A percentile compares a stretch with the other conserved stretches of the same genome.
Conservation (phyloP, 2,797 vertebrate genomes). For the Cheirogaleus major region DNA sequence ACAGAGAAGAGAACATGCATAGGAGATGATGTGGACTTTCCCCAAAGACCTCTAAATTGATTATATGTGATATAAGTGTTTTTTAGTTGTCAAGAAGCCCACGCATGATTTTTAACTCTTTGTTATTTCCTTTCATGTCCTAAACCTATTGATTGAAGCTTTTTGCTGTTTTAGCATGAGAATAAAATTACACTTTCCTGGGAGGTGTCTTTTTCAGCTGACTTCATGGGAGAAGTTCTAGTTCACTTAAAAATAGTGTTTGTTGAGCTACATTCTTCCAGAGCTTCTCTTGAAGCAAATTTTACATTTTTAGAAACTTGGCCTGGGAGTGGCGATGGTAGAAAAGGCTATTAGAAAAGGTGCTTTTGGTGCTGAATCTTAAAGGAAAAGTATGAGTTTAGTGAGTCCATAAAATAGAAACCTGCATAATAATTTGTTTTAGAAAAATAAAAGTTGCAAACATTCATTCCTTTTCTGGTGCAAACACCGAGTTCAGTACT, state of each 20-base stretch:
- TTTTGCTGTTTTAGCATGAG: slow-evolving; percentile 25
- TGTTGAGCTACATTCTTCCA: background rate
- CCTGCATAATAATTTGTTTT: background rate
- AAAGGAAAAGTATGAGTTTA: slow-evolving; percentile 26
- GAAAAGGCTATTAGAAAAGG: background rate
- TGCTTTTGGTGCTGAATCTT: background rate
- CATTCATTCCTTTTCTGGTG: background rate
- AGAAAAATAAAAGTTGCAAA: slow-evolving; percentile 3
- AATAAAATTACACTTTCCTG: background rate
- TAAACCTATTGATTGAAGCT: background rate
- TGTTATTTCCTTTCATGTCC: slow-evolving; percentile 6
- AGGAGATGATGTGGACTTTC: background rate
- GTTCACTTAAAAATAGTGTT: slow-evolving; percentile 1
- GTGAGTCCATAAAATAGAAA: background rate
- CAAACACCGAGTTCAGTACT: background rate
- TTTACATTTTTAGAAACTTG: slow-evolving; percentile 6
- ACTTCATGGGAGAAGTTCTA: slow-evolving; percentile 9
- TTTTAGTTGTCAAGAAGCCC: background rate
- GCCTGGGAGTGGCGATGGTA: background rate
- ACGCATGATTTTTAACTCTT: background rate
- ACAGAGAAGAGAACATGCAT: background rate
- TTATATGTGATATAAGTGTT: background rate
- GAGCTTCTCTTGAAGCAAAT: background rate
- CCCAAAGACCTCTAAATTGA: background rate
- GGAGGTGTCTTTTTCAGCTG: slow-evolving; percentile 23